A percentile compares a stretch with the other conserved stretches of the same genome.
phyloP scores from a whole-genome alignment of 2,888 invertebrate species.

The Iphiclides podalirius region DNA sequence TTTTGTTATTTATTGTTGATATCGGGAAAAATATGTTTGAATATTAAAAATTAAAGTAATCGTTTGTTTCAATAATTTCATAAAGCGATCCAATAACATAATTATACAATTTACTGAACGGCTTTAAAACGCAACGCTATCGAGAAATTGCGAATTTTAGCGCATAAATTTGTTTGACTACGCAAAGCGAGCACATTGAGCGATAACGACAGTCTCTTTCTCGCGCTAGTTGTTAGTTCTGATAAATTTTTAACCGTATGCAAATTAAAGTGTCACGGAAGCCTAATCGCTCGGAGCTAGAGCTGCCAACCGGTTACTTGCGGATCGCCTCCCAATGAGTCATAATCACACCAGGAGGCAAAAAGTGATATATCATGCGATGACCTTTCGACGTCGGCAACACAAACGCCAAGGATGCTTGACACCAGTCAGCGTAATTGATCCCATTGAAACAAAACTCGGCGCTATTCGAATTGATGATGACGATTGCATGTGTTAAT shows the following conservation, averaged over 20 bases:
- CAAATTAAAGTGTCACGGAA: conserved; percentile 18
- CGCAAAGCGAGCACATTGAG: neutral
- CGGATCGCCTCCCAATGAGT: conserved; percentile 11
- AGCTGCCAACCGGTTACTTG: conserved; percentile 15
- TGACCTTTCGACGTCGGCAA: conserved; percentile 5
- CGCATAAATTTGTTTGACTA: neutral
- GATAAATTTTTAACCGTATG: conserved; percentile 14
- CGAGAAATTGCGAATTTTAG: too few relatives aligned
- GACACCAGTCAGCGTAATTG: conserved; percentile 4
- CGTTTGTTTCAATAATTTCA: too few relatives aligned
- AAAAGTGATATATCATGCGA: conserved; percentile 9
- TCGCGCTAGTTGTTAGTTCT: too few relatives aligned
- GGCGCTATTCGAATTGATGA: too few relatives aligned
- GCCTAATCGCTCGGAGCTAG: conserved; percentile 11
- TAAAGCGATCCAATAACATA: too few relatives aligned
- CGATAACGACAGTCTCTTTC: conserved; percentile 7
- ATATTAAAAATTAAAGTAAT: too few relatives aligned
- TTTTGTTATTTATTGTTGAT: neutral
- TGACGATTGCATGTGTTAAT: too few relatives aligned
- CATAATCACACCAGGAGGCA: neutral
- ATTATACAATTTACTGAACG: too few relatives aligned
- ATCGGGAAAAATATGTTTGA: too few relatives aligned
- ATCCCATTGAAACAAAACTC: neutral
- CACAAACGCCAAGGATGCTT: conserved; percentile 6
- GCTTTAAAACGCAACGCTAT: too few relatives aligned